Conservation (phyloP, 2,888 invertebrate species). For the Geophilus truncorum region DNA sequence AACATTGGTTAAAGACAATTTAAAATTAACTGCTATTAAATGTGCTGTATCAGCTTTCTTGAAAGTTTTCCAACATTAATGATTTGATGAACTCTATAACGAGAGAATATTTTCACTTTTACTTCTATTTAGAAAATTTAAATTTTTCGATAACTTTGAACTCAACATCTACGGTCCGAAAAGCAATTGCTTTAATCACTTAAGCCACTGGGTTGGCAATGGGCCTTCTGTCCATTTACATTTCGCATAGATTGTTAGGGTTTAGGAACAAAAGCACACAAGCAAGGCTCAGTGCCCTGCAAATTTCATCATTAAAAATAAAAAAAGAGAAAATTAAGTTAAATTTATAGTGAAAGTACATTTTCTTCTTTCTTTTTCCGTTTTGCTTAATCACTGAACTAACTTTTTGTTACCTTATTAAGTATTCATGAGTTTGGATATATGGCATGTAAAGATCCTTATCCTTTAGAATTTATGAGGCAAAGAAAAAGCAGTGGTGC, state of each 20-base stretch:
- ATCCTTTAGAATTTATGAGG: background rate
- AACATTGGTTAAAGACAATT: no score
- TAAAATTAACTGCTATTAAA: no score
- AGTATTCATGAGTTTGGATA: slow-evolving; percentile 27
- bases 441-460: slow-evolving; percentile 21
- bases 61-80: no score
- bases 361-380: background rate
- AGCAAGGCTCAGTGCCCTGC: no score
- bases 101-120: no score
- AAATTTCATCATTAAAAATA: no score
- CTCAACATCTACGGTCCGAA: background rate
- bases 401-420: background rate
- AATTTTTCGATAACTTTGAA: background rate
- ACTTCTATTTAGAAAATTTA: no score
- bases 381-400: background rate
- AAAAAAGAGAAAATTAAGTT: background rate
- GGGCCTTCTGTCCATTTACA: background rate
- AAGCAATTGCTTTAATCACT: background rate
- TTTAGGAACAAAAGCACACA: background rate
- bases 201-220: background rate
- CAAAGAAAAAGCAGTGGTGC: slow-evolving; percentile 11
- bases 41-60: no score
- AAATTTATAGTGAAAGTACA: background rate
- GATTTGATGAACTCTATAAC: no score
- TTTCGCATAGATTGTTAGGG: background rate